A percentile compares a stretch with the other conserved stretches of the same genome.
phyloP scores from a whole-genome alignment of 1,140 invertebrate genomes.

The Drosophila prosaltans region DNA sequence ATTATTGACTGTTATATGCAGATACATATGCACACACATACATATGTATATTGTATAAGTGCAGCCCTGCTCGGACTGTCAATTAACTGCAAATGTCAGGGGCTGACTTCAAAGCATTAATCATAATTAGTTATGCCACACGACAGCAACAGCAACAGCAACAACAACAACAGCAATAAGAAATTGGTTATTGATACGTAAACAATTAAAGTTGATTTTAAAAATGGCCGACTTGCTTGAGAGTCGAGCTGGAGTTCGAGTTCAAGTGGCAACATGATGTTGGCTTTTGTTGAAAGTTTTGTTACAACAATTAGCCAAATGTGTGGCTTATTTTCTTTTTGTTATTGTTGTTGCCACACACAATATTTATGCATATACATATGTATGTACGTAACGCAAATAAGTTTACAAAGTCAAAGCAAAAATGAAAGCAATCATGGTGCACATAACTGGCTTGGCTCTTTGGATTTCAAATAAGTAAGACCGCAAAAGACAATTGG shows the following conservation, averaged over 20 bases:
- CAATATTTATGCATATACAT: conserved; percentile 8
- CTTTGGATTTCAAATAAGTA: conserved; percentile 22
- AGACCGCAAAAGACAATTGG: conserved; percentile 36
- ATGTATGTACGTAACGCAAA: conserved; percentile 59
- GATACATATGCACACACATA: not conserved
- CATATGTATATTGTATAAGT: not conserved
- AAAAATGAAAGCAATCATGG: conserved; percentile 55
- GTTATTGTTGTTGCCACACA: conserved; percentile 26
- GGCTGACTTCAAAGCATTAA: conserved; percentile 67
- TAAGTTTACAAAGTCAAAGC: conserved; percentile 41
- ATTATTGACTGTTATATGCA: not conserved
- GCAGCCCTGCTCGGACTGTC: conserved; percentile 52
- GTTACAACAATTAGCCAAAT: conserved; percentile 67
- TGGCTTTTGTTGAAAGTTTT: conserved; percentile 66
- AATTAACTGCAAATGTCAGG: conserved; percentile 77
- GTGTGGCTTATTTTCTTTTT: conserved; percentile 38
- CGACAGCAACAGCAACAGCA: conserved; percentile 50
- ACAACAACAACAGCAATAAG: conserved; percentile 14
- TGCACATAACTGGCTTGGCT: conserved; percentile 61
- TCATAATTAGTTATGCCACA: conserved; percentile 80
- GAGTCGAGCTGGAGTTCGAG: conserved; percentile 39
- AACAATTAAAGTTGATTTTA: conserved; percentile 77
- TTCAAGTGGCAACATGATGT: conserved; percentile 65
- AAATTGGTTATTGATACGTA: conserved; percentile 70
- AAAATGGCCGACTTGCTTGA: conserved; percentile 35